phyloP scores from a whole-genome alignment of 2,888 invertebrate species.

The Lucinisca nassula region DNA sequence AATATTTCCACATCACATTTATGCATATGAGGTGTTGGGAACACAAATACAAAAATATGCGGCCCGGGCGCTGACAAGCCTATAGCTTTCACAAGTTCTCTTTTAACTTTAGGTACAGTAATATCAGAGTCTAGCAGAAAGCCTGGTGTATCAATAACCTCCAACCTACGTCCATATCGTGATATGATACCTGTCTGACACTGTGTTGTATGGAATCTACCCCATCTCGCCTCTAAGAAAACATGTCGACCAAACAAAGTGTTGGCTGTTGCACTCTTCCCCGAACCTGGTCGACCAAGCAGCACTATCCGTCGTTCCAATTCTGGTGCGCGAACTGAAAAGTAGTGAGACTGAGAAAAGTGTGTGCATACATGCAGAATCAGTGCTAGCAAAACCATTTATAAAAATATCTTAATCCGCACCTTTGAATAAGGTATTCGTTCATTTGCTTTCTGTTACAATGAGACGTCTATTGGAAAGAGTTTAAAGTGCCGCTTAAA shows the following conservation, averaged over 20 bases:
- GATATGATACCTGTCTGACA: conserved; percentile 60
- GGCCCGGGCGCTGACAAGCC: conserved; percentile 68
- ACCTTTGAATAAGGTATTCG: no score
- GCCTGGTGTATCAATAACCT: conserved; percentile 67
- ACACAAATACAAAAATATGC: conserved; percentile 69
- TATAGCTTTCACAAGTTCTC: conserved; percentile 63
- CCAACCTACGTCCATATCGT: conserved; percentile 56
- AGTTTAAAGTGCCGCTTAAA: no score
- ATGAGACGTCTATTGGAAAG: no score
- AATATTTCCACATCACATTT: conserved; percentile 70
- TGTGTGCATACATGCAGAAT: no score
- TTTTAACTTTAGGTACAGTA: conserved; percentile 53
- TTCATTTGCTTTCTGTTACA: no score
- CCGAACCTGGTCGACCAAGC: conserved; percentile 58
- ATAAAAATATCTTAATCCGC: no score
- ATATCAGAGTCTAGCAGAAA: conserved; percentile 66
- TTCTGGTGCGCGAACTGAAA: conserved; percentile 44
- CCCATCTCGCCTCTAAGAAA: conserved; percentile 67
- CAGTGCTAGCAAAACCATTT: no score
- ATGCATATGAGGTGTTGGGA: conserved; percentile 71
- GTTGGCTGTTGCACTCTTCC: conserved; percentile 68
- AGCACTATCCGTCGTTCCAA: conserved; percentile 62
- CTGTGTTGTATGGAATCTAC: conserved; percentile 67
- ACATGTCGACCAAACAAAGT: conserved; percentile 64
- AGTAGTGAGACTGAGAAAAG: background rate